Evolutionary conservation across 1,140 invertebrate species (phyloP), one percentile per base, ranked within the genome.

Genomic region (Ephestia elutella): DNA sequence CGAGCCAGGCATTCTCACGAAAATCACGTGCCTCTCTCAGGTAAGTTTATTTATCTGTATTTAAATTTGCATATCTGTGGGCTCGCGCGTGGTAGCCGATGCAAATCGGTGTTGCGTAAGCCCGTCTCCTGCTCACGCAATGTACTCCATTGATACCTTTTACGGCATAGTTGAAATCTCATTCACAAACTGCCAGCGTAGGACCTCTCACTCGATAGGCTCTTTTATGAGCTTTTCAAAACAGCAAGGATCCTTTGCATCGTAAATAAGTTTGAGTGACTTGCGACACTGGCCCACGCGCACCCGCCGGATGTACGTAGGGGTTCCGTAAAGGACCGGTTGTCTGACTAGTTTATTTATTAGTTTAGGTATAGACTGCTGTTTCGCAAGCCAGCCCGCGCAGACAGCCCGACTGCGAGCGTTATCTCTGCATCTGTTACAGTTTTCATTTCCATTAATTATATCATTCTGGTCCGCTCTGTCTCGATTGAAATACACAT

Each of bases 11-110:
- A 86, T 68, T 82, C 82, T 71, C 89, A 68, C 78, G 90, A 80
- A 62, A 89, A 87, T 78, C 82, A 90, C 73, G 81, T 86, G 70
- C 87, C 93, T 32, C 89, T 94, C 66, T 94, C 93, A 80, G 93
- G 93, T 94, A 89, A 91, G n/a, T 71, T 61, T 59, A 75, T 78
- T 61, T 59, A 75, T 78, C 35, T 75, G 79, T 38, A 73, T 76
- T 59, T 55, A 25, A 55, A 78, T 82, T 80, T 69, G 65, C 79
- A 82, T 80, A 80, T 66, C 69, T 59, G 70, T 80, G 48, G 69
- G 76, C 58, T 72, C 80, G 30, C 63, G 77, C 20, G 86, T 88
- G 63, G 82, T 87, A 65, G 67, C 70, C 53, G 62, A 66, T 30
- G 78, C 13, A 53, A 20, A 25, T 53, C 68, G 63, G 53, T 53